Percentiles rank a stretch among this genome's conserved stretches.
These are phyloP conservation scores for Keiferia lycopersicella DNA, from an alignment of 2,888 invertebrate species.

Conservation along the genomic window DNA sequence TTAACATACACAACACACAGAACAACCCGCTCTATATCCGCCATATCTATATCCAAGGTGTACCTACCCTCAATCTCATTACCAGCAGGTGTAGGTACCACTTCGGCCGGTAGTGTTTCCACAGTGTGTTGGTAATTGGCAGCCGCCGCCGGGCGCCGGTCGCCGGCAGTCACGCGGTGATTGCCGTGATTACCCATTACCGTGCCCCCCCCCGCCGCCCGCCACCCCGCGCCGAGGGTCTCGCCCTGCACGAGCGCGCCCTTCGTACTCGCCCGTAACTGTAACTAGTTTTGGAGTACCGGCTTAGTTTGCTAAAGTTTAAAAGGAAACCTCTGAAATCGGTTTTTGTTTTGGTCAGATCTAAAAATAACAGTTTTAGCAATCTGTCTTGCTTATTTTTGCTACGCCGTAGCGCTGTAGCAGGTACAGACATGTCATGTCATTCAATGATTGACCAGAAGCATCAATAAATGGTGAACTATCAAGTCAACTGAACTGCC, in stretches of 20 bases:
- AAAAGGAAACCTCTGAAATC: no score
- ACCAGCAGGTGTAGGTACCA: background rate
- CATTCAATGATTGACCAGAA: no score
- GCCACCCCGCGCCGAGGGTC: background rate
- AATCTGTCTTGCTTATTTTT: no score
- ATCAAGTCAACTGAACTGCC: no score
- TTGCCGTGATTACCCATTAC: slow-evolving; percentile 28
- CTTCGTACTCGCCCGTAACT: slow-evolving; percentile 19
- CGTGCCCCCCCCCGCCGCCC: background rate
- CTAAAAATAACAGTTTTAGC: no score
- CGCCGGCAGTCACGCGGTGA: slow-evolving; percentile 34
- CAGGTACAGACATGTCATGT: no score
- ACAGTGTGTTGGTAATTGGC: slow-evolving; percentile 29
- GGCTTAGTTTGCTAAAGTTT: background rate
- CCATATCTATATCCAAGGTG: no score
- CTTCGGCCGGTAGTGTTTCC: background rate
- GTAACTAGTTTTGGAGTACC: slow-evolving; percentile 18
- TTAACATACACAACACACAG: no score
- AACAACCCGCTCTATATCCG: no score
- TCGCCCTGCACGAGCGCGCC: background rate
- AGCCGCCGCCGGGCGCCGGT: slow-evolving; percentile 15
- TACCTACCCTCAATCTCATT: background rate
- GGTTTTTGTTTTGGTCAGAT: no score
- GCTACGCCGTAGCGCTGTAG: no score
- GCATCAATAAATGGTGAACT: no score